Conservation (phyloP, 2,888 invertebrate species). For the Chymomyza caudatula region DNA sequence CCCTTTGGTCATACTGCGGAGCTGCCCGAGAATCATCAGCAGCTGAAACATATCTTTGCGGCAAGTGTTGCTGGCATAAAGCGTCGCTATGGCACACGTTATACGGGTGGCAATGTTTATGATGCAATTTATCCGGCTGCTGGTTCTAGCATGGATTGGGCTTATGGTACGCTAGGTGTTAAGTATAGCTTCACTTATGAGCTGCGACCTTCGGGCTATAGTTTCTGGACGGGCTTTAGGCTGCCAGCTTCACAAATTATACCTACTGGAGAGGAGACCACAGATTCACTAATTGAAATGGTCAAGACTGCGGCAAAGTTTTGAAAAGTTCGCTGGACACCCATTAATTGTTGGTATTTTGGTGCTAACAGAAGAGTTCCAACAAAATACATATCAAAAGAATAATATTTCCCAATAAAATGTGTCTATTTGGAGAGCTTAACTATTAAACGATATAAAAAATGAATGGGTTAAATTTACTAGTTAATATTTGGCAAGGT, state of each 20-base stretch:
- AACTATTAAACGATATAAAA: no score
- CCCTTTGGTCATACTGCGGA: slow-evolving; percentile 82
- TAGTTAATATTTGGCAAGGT: not conserved
- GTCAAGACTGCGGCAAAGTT: slow-evolving; percentile 60
- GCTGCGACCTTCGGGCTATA: slow-evolving; percentile 76
- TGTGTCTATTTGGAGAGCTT: no score
- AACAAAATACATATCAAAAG: no score
- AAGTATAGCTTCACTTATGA: slow-evolving; percentile 83
- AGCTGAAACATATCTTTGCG: slow-evolving; percentile 76
- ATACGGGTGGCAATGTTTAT: slow-evolving; percentile 78
- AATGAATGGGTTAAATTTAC: not conserved
- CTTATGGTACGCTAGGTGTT: slow-evolving; percentile 80
- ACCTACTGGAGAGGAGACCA: slow-evolving; percentile 83
- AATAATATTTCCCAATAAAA: no score
- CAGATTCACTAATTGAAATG: slow-evolving; percentile 79
- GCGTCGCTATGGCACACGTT: slow-evolving; percentile 76
- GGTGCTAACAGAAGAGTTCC: no score
- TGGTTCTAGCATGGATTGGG: slow-evolving; percentile 84
- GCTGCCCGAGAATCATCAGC: slow-evolving; percentile 79
- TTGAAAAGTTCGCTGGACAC: slow-evolving; percentile 55
- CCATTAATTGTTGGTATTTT: not conserved
- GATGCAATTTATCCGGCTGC: slow-evolving; percentile 80
- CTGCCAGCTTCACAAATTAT: slow-evolving; percentile 83
- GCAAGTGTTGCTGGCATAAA: slow-evolving; percentile 67
- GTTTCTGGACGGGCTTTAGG: slow-evolving; percentile 80